Evolutionary conservation across 2,888 invertebrate species (phyloP), one percentile per base, ranked within the genome.

Genomic region (Caradrina kadenii): DNA sequence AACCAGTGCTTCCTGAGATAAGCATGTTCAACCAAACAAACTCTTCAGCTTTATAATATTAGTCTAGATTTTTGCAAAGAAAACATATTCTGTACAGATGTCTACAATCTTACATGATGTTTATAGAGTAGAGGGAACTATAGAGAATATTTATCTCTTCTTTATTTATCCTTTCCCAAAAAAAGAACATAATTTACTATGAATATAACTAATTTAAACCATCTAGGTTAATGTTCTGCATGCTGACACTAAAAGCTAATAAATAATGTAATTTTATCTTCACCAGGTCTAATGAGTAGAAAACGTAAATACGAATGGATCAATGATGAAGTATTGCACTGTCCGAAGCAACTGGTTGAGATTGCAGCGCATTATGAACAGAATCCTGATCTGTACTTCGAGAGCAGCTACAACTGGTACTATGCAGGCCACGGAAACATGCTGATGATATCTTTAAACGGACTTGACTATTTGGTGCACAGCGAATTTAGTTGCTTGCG

Each of bases 371-470:
- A 91, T n/a, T 79, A 93, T 7, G 92, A 92, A 61, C 88, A 84
- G 1, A 91, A 96, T 58, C 96, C 96, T 0, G 94, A 95, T 64
- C 90, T 89, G 0, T 91, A 92, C 76, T 95, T 96, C 65, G 86
- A 91, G 31, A 86, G 89, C 49, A 79, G 86, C 8, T 93, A 93
- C 81, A 96, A 96, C 81, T 96, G 96, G 96, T 95, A 95, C 78
- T 95, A 95, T 61, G 89, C 92, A 15, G 96, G 96, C 0, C 87
- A 89, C 58, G 96, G 96, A 1, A 96, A 95, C 79, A 73, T 96
- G 77, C 91, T 93, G 13, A 67, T 89, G 0, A 76, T 91, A 0
- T 85, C 81, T 49, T 69, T 93, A n/a, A 76, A 90, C 31, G 91
- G 91, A 73, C 77, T 84, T 1, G 91, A 93, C 60, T 95, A 93